phyloP scores from a whole-genome alignment of 2,888 invertebrate species.

The Sarcophaga variegata region DNA sequence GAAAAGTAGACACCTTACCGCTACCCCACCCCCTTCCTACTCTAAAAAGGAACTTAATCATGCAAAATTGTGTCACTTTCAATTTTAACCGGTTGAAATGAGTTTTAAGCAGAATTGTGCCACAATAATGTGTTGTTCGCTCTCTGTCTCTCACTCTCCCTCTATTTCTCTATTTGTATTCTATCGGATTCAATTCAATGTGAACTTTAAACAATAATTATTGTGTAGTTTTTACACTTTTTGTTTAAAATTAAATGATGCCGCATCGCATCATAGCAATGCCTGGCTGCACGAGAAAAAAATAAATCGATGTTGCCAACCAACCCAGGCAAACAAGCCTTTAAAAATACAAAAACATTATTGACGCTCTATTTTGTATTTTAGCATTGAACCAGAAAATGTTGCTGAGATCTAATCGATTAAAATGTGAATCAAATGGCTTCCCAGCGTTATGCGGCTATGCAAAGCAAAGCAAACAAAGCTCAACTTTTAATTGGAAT shows the following conservation, averaged over 20 bases:
- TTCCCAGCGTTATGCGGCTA: too few species aligned
- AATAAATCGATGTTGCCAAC: neutral
- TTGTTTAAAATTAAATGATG: constrained; percentile 14
- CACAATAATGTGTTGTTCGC: neutral
- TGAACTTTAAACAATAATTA: neutral
- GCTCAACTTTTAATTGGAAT: too few species aligned
- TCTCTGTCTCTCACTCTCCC: too few species aligned
- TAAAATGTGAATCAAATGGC: too few species aligned
- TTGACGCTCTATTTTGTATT: constrained; percentile 32
- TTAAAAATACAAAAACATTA: neutral
- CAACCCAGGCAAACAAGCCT: constrained; percentile 8
- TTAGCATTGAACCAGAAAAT: constrained; percentile 37
- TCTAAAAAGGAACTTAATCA: neutral
- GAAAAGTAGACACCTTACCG: neutral
- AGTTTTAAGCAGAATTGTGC: constrained; percentile 22
- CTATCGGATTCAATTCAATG: neutral
- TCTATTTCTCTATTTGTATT: neutral
- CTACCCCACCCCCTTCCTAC: neutral
- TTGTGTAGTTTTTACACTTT: neutral
- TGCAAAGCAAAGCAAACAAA: too few species aligned
- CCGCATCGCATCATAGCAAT: neutral
- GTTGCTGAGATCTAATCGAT: neutral
- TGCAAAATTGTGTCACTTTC: constrained; percentile 12
- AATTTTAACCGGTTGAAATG: constrained; percentile 14
- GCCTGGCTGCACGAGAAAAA: too few species aligned